phyloP scores from a whole-genome alignment of 2,888 invertebrate species.

The Hirudinaria manillensis region DNA sequence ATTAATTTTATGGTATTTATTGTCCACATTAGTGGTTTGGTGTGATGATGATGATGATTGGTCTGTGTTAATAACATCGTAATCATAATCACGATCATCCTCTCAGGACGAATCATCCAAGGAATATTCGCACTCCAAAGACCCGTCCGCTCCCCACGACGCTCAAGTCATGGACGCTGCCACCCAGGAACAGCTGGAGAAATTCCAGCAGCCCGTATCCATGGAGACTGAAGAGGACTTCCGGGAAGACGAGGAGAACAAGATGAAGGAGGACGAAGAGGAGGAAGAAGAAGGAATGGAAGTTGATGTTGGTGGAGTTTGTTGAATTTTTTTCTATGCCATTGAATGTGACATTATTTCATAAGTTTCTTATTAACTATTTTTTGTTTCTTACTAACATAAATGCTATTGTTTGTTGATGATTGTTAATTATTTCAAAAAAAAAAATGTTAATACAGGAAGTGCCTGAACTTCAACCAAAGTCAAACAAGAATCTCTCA shows the following conservation, averaged over 20 bases:
- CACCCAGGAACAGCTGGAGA: slow-evolving; percentile 49
- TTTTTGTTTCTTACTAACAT: neutral
- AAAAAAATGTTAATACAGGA: neutral
- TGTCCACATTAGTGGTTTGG: neutral
- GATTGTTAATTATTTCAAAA: neutral
- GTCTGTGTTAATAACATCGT: neutral
- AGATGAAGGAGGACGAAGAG: neutral
- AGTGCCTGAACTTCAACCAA: slow-evolving; percentile 4
- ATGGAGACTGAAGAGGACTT: slow-evolving; percentile 23
- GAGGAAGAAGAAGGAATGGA: neutral
- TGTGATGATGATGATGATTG: neutral
- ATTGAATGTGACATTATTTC: neutral
- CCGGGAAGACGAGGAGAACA: neutral
- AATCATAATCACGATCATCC: neutral
- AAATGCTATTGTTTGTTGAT: neutral
- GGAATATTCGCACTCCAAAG: neutral
- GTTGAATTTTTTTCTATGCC: neutral
- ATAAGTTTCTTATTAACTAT: neutral
- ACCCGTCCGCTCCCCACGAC: slow-evolving; percentile 34
- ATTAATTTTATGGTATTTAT: neutral
- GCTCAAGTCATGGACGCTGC: slow-evolving; percentile 43
- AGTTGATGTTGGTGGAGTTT: neutral
- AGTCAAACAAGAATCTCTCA: neutral
- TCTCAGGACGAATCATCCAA: neutral
- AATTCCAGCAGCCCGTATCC: slow-evolving; percentile 30